Conservation (phyloP, 2,113 vertebrate species). For the Urocitellus parryii region DNA sequence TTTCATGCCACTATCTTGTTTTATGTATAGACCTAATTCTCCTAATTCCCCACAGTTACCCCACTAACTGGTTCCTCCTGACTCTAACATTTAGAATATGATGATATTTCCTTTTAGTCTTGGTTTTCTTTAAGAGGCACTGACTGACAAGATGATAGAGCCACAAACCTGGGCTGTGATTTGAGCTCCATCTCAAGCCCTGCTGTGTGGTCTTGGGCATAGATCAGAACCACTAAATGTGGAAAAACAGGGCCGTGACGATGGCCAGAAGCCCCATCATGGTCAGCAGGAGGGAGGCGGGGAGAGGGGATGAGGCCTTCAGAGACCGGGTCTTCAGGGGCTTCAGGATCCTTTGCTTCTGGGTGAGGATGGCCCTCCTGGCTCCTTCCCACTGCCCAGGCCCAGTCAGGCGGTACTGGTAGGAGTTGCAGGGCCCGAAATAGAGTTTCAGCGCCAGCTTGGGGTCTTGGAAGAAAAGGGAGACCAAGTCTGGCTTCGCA, state of each 20-base stretch:
- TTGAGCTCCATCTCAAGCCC: too few relatives aligned
- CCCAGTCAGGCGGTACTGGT: slow-evolving; percentile 90
- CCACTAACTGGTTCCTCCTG: not conserved
- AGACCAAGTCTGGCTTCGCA: slow-evolving; percentile 84
- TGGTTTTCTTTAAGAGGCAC: not conserved
- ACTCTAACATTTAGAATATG: slow-evolving; percentile 13
- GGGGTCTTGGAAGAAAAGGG: slow-evolving; percentile 88
- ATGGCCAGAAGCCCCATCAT: slow-evolving; percentile 64
- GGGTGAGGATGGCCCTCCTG: slow-evolving; percentile 87
- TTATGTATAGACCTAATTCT: not conserved
- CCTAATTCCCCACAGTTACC: not conserved
- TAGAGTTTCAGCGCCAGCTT: slow-evolving; percentile 85
- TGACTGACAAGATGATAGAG: not conserved
- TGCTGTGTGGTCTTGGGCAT: too few relatives aligned
- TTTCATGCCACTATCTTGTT: not conserved
- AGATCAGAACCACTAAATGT: slow-evolving; percentile 20
- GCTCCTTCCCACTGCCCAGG: slow-evolving; percentile 89
- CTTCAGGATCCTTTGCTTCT: slow-evolving; percentile 87
- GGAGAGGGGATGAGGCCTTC: not conserved
- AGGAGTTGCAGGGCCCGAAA: slow-evolving; percentile 89
- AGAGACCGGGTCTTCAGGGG: slow-evolving; percentile 87
- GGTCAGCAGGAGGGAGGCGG: slow-evolving; percentile 62
- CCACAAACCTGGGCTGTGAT: too few relatives aligned
- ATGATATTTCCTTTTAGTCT: not conserved
- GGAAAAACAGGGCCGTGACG: not conserved